Evolutionary conservation across 2,888 invertebrate species (phyloP), one percentile per base, ranked within the genome.

Genomic region (Caenorhabditis sinica): DNA sequence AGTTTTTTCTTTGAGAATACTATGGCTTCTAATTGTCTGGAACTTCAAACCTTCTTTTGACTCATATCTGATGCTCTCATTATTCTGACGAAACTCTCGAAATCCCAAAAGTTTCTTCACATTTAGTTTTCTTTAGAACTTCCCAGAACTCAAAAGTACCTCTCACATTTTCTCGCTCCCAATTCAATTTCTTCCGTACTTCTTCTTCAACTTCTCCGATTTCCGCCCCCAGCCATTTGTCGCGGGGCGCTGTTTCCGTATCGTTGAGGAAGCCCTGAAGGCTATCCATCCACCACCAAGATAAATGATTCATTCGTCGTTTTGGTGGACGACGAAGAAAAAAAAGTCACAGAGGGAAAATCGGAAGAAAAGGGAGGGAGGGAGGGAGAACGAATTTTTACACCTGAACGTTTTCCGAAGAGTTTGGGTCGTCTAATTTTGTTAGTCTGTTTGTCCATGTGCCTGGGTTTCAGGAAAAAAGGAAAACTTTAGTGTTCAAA

Each of bases 271-370:
- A 33, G 33, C 40, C 40, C n/a, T n/a, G 28, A 28, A 28, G 49
- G 8, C 49, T 49, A 56, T 28, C 58, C 25, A 25, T 43, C 58
- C 71, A 17, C 25, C 30, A 58, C 71, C 65, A 56, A 71, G 58
- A 71, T 71, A 58, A 71, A 71, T 71, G 71, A 71, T 71, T 71
- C 71, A 71, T 71, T 28, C 56, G 28, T 68, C 68, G 68, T 68
- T 66, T 28, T 45, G 49, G 65, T 25, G 65, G 45, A 11, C 2
- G 40, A 6, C n/a, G 23, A 20, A 40, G 17, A 51, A 51, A 20
- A 20, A 13, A 49, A n/a, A 49, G 49, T 49, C n/a, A 28, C 30
- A 40, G 11, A 2, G 40, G 63, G 23, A 43, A n/a, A 43, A 28
- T 17, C 61, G 65, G 23, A n/a, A 13, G 65, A 65, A 65, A 15